Base-by-base conservation (phyloP, 2,888 invertebrate species). In the Argyresthia goedartella region DNA sequence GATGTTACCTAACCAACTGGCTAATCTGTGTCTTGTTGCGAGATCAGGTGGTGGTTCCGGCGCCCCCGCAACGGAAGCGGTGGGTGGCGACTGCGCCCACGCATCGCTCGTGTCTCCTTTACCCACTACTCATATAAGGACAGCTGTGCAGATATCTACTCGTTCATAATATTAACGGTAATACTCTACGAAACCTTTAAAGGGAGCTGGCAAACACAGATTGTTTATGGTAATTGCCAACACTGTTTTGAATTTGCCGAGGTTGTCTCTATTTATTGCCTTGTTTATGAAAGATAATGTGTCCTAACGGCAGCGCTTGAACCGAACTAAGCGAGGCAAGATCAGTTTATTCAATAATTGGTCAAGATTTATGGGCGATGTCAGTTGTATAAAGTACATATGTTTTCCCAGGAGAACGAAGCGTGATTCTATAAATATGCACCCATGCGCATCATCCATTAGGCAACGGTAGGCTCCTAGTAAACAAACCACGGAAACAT, bases 21-120 rank as follows among this genome's bases (percentile, higher is more conserved):
- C 56, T 55, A 53, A 55, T 60, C 65, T 60, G 60, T 61, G 10
- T 39, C 42, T 57, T 59, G 67, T 75, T 71, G 69, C 74, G 64
- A 64, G 69, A 79, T 81, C 81, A 81, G 80, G 78, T 82, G 77
- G 64, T 71, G 66, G 51, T 68, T 67, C 65, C 62, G 62, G 66
- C 80, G 78, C 82, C 81, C 73, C 73, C 71, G 66, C 76, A 68
- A 69, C 84, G 85, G 84, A 85, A 81, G 75, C 78, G 50, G 85
- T 86, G 77, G 85, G 85, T 71, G 85, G 71, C 59, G 63, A 67
- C 68, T 65, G 71, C 73, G 73, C 82, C 82, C 67, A 84, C 84
- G 69, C 71, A 63, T 58, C 56, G 71, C 72, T 81, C 81, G 79
- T 80, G 79, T 81, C 81, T 81, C 76, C 76, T 67, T 75, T 75